Evolutionary conservation across 2,888 invertebrate genomes (phyloP), one percentile per base, ranked within the genome.

Genomic region (Troides oblongomaculatus): DNA sequence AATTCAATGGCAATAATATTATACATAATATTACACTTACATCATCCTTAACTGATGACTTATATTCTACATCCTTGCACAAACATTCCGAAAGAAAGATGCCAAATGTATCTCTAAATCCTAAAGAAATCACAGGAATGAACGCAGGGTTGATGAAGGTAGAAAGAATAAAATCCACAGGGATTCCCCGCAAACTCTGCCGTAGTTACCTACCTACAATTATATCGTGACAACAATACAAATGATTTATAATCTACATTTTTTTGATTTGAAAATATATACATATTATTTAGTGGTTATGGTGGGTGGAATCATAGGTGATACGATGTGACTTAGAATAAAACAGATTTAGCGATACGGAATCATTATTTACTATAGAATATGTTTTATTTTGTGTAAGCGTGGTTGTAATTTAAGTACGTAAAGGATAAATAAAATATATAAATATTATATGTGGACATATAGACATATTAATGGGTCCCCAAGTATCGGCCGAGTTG

Each of bases 51-150:
- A n/a, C 56, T 65, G 60, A 59, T 70, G 66, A 70, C 72, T 56
- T 56, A 61, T 71, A 72, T 79, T 78, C 76, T 5, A 76, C 71
- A 79, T 77, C 75, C 80, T 80, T 74, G 75, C 77, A 79, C 79
- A 77, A 78, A 78, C 79, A 84, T 86, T 85, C 80, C 81, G 74
- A 77, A 71, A 73, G 72, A 79, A 73, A 69, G 70, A 72, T 75
- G 71, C 73, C 68, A 73, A 71, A 76, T 74, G 74, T 77, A 72
- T 77, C 73, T 78, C 75, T 46, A 43, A 14, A 14, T 81, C 71
- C 75, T 76, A 75, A 79, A 77, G 86, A 81, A 88, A 88, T 90
- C 88, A 86, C 86, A 88, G 79, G 79, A 81, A 81, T 82, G 80
- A 78, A 85, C 82, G 83, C 84, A 83, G 83, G 85, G 84, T 86